phyloP scores from a whole-genome alignment of 2,113 vertebrate species.

The Acrocephalus kingi region DNA sequence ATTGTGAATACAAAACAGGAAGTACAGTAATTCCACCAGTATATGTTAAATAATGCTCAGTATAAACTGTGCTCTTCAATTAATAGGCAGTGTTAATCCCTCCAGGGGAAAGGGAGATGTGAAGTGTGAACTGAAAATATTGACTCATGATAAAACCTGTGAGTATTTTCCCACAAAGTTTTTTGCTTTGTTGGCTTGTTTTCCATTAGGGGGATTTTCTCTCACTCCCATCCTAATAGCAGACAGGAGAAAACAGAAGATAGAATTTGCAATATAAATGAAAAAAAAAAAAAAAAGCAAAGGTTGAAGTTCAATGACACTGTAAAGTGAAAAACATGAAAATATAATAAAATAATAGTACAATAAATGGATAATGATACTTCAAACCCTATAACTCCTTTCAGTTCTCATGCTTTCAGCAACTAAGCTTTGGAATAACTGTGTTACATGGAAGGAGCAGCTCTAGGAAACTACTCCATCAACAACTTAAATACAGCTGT shows the following conservation, averaged over 20 bases:
- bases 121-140: constrained; percentile 29
- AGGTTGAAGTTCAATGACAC: neutral
- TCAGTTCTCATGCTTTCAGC: neutral
- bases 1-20: constrained; percentile 75
- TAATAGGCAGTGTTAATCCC: constrained; percentile 55
- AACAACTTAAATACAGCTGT: neutral
- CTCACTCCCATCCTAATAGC: neutral
- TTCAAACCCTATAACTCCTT: neutral
- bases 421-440: neutral
- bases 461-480: neutral
- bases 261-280: neutral
- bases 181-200: neutral
- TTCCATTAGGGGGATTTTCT: neutral
- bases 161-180: neutral
- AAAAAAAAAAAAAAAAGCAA: neutral
- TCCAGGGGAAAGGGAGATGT: constrained; percentile 18
- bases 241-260: neutral
- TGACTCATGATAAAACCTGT: constrained; percentile 27
- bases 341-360: neutral
- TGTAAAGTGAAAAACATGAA: neutral
- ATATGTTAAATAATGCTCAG: constrained; percentile 68
- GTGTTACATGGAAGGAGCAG: neutral
- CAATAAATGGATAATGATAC: neutral
- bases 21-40: constrained; percentile 69
- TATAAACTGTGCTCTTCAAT: constrained; percentile 62